These are phyloP conservation scores for Lithobates pipiens DNA, from an alignment of 2,797 vertebrate genomes.

Conservation along the genomic window DNA sequence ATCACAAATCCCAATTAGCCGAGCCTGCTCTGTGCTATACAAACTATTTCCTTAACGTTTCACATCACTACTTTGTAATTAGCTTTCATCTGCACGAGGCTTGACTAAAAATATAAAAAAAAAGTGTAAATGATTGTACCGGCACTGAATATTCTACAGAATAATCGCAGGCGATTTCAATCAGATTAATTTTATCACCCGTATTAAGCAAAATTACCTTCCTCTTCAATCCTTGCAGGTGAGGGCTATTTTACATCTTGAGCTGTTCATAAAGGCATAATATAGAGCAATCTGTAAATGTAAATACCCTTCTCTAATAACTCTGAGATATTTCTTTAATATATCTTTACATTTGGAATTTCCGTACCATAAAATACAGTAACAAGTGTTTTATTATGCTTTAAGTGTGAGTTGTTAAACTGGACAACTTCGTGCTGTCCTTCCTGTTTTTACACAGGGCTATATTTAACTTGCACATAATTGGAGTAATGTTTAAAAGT, in stretches of 20 bases:
- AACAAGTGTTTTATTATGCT: slow-evolving; percentile 86
- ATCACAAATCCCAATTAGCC: slow-evolving; percentile 99
- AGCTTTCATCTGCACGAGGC: slow-evolving; percentile 94
- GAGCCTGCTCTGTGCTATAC: slow-evolving; percentile 89
- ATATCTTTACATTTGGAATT: slow-evolving; percentile 85
- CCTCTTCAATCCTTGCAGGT: slow-evolving; percentile 86
- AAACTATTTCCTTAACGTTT: slow-evolving; percentile 87
- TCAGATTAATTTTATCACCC: slow-evolving; percentile 97
- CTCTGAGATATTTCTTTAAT: slow-evolving; percentile 87
- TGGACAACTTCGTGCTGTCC: slow-evolving; percentile 81
- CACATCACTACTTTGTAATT: slow-evolving; percentile 96
- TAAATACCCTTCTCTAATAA: slow-evolving; percentile 88
- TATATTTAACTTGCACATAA: slow-evolving; percentile 87
- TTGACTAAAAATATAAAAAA: slow-evolving; percentile 88
- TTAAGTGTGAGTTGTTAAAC: slow-evolving; percentile 83
- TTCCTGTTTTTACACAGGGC: slow-evolving; percentile 86
- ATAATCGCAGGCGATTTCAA: slow-evolving; percentile 97
- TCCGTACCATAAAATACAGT: slow-evolving; percentile 87
- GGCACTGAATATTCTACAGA: slow-evolving; percentile 87
- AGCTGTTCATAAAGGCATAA: slow-evolving; percentile 87
- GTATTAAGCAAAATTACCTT: slow-evolving; percentile 94
- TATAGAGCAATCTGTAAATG: slow-evolving; percentile 86
- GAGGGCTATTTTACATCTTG: slow-evolving; percentile 87
- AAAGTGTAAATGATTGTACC: slow-evolving; percentile 94
- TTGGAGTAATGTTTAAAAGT: slow-evolving; percentile 87